A percentile compares a stretch with the other conserved stretches of the same genome.
Conservation (phyloP, 2,888 invertebrate genomes). For the Acanthosoma haemorrhoidale region DNA sequence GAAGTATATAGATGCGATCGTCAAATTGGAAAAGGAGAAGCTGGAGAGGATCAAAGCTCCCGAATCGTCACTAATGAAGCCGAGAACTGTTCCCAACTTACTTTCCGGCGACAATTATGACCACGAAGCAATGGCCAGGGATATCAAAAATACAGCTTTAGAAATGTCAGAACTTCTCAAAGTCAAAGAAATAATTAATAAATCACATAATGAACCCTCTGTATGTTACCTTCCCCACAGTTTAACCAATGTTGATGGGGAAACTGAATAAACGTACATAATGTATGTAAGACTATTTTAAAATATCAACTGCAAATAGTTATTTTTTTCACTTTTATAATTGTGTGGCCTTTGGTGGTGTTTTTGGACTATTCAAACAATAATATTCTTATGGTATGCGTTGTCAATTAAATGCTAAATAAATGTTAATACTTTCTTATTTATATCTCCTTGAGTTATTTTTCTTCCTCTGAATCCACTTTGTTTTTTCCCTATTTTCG, state of each 20-base stretch:
- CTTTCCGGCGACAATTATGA: neutral
- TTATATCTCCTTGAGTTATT: no score
- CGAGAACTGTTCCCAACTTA: neutral
- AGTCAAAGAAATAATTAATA: neutral
- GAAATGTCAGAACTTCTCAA: neutral
- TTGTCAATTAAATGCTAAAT: no score
- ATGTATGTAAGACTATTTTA: no score
- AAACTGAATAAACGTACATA: no score
- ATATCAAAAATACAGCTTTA: neutral
- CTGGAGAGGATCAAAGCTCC: neutral
- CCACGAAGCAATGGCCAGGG: neutral
- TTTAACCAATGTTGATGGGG: neutral
- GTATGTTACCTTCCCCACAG: neutral
- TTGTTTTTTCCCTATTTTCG: no score
- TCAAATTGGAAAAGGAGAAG: slow-evolving; percentile 1
- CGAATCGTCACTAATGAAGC: neutral
- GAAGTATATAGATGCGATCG: neutral
- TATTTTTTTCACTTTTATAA: no score
- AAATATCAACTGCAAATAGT: no score
- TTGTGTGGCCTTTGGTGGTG: no score
- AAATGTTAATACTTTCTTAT: no score
- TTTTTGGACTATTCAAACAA: no score
- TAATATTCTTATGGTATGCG: no score
- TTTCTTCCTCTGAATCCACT: no score
- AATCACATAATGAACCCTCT: neutral